A percentile compares a stretch with the other conserved stretches of the same genome.
Conservation (phyloP, 2,888 invertebrate species). For the Pediacus dermestoides region DNA sequence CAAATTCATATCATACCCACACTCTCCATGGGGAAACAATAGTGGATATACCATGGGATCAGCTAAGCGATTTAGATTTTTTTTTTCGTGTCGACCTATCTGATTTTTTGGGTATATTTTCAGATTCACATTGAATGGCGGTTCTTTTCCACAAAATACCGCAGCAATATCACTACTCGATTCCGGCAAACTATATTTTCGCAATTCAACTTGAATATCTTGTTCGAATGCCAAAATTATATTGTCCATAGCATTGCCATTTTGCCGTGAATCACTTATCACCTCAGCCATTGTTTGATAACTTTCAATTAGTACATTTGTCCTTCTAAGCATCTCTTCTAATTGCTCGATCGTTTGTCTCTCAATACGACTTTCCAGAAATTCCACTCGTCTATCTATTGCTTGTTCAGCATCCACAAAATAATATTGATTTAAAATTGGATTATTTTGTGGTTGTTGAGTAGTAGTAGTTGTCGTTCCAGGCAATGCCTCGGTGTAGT, state of each 20-base stretch:
- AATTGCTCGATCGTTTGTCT: constrained; percentile 1
- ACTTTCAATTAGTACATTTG: constrained; percentile 6
- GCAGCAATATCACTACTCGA: constrained; percentile 19
- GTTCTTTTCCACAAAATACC: constrained; percentile 16
- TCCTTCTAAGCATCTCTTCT: constrained; percentile 7
- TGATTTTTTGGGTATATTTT: background rate
- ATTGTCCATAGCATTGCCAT: background rate
- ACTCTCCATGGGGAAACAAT: constrained; percentile 19
- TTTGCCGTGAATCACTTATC: constrained; percentile 5
- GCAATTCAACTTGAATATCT: background rate
- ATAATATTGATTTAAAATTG: constrained; percentile 18
- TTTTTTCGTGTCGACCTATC: too few species aligned
- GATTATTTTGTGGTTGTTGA: constrained; percentile 4
- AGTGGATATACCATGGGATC: constrained; percentile 22
- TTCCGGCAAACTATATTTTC: constrained; percentile 12
- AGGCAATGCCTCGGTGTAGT: constrained; percentile 13
- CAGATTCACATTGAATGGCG: constrained; percentile 14
- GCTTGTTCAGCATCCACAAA: constrained; percentile 19
- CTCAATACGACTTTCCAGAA: constrained; percentile 6
- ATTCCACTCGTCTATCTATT: background rate
- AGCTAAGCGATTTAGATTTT: constrained; percentile 12
- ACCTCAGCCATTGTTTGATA: constrained; percentile 14
- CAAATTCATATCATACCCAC: constrained; percentile 17
- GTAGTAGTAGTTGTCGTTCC: too few species aligned
- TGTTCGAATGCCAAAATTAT: constrained; percentile 1